A percentile compares a stretch with the other conserved stretches of the same genome.
These are phyloP conservation scores for Caenorhabditis sp. DNA, from an alignment of 2,888 invertebrate species.

Conservation along the genomic window DNA sequence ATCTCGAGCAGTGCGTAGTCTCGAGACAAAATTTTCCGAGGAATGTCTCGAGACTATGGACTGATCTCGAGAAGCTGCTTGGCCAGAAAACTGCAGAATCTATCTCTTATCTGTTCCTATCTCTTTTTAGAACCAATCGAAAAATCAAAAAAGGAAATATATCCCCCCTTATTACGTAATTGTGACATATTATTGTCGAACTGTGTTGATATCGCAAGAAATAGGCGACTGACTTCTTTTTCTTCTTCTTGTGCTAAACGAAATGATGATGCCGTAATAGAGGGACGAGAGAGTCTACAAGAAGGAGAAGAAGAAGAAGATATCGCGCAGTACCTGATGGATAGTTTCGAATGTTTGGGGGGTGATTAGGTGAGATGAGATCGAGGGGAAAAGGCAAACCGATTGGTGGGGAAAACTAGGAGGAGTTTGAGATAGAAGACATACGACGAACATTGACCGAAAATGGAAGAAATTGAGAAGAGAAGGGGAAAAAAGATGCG, in stretches of 20 bases:
- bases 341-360: no score
- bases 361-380: slow-evolving; percentile 46
- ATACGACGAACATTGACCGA: slow-evolving; percentile 36
- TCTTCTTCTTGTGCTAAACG: not conserved
- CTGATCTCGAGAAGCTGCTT: no score
- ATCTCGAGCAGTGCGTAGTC: no score
- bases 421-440: not conserved
- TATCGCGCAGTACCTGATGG: slow-evolving; percentile 8
- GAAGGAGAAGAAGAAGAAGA: slow-evolving; percentile 6
- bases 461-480: not conserved
- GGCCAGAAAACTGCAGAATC: no score
- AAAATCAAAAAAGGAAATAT: not conserved
- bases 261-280: slow-evolving; percentile 11
- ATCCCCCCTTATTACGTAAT: not conserved
- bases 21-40: no score
- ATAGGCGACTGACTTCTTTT: not conserved
- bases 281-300: not conserved
- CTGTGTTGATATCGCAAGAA: not conserved
- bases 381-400: slow-evolving; percentile 18
- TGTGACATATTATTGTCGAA: slow-evolving; percentile 5
- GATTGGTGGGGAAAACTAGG: slow-evolving; percentile 8
- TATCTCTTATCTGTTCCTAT: no score
- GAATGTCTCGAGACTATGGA: no score
- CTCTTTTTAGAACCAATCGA: not conserved
- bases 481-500: slow-evolving; percentile 5